Conservation (phyloP, 2,888 invertebrate genomes). For the Lobophora halterata region DNA sequence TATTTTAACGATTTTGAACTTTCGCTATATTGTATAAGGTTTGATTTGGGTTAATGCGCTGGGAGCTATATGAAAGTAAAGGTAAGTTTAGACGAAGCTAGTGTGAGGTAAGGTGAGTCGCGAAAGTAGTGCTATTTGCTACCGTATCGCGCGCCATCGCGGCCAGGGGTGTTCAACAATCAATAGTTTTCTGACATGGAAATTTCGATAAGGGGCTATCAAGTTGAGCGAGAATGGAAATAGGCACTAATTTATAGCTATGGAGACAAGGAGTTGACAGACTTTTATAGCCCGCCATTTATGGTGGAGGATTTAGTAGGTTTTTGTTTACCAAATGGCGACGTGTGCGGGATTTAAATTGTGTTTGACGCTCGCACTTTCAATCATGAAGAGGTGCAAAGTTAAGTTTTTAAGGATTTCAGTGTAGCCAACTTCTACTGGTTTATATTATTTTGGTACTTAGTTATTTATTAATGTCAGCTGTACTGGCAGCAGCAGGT, state of each 20-base stretch:
- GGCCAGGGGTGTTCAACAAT: conserved; percentile 50
- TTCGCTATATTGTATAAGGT: conserved; percentile 27
- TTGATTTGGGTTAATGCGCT: conserved; percentile 27
- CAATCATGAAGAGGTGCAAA: no score
- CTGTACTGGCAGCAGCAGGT: no score
- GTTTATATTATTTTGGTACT: no score
- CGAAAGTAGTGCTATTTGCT: conserved; percentile 79
- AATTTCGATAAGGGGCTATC: conserved; percentile 21
- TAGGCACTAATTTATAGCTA: conserved; percentile 19
- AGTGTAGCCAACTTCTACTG: no score
- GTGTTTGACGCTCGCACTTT: no score
- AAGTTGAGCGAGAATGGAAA: conserved; percentile 21
- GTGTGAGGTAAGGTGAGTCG: conserved; percentile 74
- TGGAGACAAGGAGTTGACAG: conserved; percentile 14
- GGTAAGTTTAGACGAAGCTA: conserved; percentile 41
- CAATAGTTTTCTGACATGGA: conserved; percentile 26
- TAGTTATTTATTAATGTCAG: no score
- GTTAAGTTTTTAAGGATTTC: no score
- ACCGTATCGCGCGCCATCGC: conserved; percentile 78
- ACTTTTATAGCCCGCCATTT: conserved; percentile 14
- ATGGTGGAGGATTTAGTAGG: conserved; percentile 10
- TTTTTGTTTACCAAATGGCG: conserved; percentile 4
- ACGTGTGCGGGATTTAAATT: no score
- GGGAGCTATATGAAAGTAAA: conserved; percentile 28
- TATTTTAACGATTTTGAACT: conserved; percentile 18